A percentile compares a stretch with the other conserved stretches of the same genome.
phyloP scores from a whole-genome alignment of 2,797 vertebrate species.

The Catostomus latipinnis region DNA sequence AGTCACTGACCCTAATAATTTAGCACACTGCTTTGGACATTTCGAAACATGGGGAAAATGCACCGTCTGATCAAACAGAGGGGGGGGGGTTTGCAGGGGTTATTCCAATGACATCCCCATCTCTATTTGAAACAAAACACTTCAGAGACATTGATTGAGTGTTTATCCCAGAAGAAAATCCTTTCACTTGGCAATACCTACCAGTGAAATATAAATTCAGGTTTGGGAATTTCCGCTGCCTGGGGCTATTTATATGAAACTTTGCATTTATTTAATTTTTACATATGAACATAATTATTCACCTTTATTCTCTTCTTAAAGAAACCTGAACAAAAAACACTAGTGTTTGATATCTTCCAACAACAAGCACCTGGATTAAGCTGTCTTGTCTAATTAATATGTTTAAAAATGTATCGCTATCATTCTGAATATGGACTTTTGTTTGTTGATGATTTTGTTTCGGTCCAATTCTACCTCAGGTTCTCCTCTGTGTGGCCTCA shows the following conservation, averaged over 20 bases:
- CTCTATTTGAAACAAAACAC: constrained; percentile 73
- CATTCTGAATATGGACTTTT: not conserved
- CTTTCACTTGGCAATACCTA: constrained; percentile 30
- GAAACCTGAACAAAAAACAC: not conserved
- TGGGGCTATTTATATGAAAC: constrained; percentile 1
- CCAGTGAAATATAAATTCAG: not conserved
- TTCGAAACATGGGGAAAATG: constrained; percentile 76
- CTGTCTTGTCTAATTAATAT: constrained; percentile 17
- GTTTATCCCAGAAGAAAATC: constrained; percentile 46
- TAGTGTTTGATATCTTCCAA: not conserved
- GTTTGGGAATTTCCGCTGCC: constrained; percentile 20
- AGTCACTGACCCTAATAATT: constrained; percentile 86
- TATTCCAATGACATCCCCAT: constrained; percentile 78
- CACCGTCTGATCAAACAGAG: constrained; percentile 76
- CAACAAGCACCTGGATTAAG: not conserved
- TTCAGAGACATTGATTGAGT: constrained; percentile 61
- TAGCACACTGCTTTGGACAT: constrained; percentile 80
- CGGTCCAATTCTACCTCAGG: constrained; percentile 37
- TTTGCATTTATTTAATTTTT: not conserved
- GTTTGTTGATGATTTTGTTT: not conserved
- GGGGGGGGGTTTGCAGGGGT: constrained; percentile 70
- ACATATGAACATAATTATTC: constrained; percentile 6
- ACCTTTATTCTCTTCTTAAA: constrained; percentile 16
- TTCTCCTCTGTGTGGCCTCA: constrained; percentile 32
- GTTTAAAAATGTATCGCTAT: constrained; percentile 19